These are phyloP conservation scores for Hemicentrotus pulcherrimus DNA, from an alignment of 35 echinoderm and acorn worm genomes.

Conservation along the genomic window DNA sequence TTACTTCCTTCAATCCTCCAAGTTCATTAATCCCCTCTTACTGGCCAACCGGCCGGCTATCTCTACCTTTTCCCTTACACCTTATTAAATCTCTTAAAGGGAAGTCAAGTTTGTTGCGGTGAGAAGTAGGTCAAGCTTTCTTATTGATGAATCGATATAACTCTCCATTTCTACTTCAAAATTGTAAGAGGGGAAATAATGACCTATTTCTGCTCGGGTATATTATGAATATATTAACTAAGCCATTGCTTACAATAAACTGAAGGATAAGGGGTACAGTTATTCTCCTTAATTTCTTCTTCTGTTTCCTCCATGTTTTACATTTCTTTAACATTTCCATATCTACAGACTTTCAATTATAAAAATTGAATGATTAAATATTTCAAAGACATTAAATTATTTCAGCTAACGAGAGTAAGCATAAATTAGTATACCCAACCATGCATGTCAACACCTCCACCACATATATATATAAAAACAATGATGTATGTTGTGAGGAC, in stretches of 20 bases:
- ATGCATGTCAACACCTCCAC: not conserved
- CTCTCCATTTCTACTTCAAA: not conserved
- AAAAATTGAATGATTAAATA: not conserved
- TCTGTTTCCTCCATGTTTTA: not conserved
- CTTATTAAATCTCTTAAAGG: not conserved
- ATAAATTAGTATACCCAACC: not conserved
- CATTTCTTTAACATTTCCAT: not conserved
- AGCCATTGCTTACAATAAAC: not conserved
- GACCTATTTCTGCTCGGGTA: not conserved
- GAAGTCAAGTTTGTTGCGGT: not conserved
- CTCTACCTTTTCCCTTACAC: not conserved
- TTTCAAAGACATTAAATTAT: not conserved
- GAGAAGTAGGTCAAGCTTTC: not conserved
- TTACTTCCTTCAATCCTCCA: not conserved
- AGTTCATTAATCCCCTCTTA: conserved; percentile 15
- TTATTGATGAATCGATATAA: not conserved
- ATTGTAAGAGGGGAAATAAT: not conserved
- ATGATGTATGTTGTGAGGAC: not conserved
- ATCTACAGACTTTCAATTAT: not conserved
- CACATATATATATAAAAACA: not conserved
- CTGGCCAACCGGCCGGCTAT: not conserved
- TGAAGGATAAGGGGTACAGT: not conserved
- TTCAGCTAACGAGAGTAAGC: not conserved
- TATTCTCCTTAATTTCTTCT: not conserved
- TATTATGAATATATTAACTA: not conserved